These are phyloP conservation scores for Dreissena rostriformis DNA, from an alignment of 1,140 invertebrate species.

Conservation along the genomic window DNA sequence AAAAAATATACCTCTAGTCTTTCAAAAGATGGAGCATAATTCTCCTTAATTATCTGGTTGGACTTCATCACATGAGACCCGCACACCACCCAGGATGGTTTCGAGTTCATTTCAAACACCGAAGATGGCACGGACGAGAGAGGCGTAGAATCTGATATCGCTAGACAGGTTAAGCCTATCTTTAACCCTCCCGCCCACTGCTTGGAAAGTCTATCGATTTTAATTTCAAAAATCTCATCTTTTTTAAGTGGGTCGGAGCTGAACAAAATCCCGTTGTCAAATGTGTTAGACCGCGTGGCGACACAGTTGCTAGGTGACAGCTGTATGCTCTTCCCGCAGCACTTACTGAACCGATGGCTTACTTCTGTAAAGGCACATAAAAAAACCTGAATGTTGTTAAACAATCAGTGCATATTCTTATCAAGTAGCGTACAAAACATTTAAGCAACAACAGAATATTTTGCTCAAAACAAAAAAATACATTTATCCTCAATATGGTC, in stretches of 20 bases:
- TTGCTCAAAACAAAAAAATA: too few relatives aligned
- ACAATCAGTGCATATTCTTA: too few relatives aligned
- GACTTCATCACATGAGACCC: slow-evolving; percentile 82
- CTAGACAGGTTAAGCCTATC: slow-evolving; percentile 89
- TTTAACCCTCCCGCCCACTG: slow-evolving; percentile 89
- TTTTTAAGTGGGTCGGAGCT: slow-evolving; percentile 82
- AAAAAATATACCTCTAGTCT: slow-evolving; percentile 73
- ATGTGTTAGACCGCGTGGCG: slow-evolving; percentile 86
- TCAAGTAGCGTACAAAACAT: too few relatives aligned
- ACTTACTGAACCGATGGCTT: slow-evolving; percentile 84
- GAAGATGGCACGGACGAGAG: slow-evolving; percentile 84
- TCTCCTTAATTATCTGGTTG: slow-evolving; percentile 79
- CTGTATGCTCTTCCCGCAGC: slow-evolving; percentile 88
- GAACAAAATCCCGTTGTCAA: slow-evolving; percentile 83
- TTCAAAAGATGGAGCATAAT: slow-evolving; percentile 80
- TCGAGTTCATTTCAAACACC: slow-evolving; percentile 74
- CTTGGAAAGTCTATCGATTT: slow-evolving; percentile 84
- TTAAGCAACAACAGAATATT: too few relatives aligned
- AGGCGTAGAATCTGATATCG: slow-evolving; percentile 84
- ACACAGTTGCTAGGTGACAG: slow-evolving; percentile 86
- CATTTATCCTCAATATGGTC: too few relatives aligned
- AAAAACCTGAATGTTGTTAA: too few relatives aligned
- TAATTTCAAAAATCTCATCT: slow-evolving; percentile 84
- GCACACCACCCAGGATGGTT: slow-evolving; percentile 82
- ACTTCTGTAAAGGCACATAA: slow-evolving; percentile 66